These are phyloP conservation scores for Paratrypauchen microcephalus DNA, from an alignment of 2,797 vertebrate genomes.

Conservation along the genomic window DNA sequence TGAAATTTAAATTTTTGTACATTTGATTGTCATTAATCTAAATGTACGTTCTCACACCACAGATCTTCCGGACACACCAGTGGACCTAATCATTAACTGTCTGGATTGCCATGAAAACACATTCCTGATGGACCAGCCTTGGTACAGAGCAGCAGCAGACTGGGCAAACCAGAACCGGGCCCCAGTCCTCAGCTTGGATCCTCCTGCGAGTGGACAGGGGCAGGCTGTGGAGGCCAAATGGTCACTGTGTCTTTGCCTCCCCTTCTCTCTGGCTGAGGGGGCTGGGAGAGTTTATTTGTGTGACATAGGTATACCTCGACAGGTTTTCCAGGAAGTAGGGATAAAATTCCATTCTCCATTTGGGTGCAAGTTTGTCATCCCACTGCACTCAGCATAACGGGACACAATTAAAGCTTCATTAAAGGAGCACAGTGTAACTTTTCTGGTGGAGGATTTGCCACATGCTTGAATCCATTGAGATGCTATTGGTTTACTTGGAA, in stretches of 20 bases:
- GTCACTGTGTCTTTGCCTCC: conserved; percentile 93
- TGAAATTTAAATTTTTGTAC: too few relatives aligned
- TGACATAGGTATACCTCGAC: conserved; percentile 93
- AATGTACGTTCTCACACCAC: conserved; percentile 22
- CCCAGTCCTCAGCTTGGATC: conserved; percentile 94
- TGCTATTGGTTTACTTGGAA: not conserved
- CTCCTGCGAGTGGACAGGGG: conserved; percentile 85
- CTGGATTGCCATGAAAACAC: conserved; percentile 96
- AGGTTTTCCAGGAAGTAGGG: conserved; percentile 95
- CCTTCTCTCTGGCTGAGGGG: conserved; percentile 86
- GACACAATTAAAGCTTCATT: conserved; percentile 33
- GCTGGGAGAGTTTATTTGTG: conserved; percentile 93
- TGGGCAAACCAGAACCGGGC: conserved; percentile 98
- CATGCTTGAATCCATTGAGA: not conserved
- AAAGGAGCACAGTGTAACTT: conserved; percentile 1
- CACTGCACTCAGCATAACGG: conserved; percentile 87
- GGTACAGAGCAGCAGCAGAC: conserved; percentile 93
- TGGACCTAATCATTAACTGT: conserved; percentile 98
- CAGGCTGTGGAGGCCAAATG: conserved; percentile 95
- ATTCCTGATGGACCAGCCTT: conserved; percentile 93
- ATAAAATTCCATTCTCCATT: conserved; percentile 97
- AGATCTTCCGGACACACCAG: conserved; percentile 94
- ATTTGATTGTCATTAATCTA: not conserved
- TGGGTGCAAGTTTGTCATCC: conserved; percentile 97
- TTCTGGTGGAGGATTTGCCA: not conserved